Evolutionary conservation across 2,888 invertebrate species (phyloP).

Genomic region (Seladonia tumulorum): DNA sequence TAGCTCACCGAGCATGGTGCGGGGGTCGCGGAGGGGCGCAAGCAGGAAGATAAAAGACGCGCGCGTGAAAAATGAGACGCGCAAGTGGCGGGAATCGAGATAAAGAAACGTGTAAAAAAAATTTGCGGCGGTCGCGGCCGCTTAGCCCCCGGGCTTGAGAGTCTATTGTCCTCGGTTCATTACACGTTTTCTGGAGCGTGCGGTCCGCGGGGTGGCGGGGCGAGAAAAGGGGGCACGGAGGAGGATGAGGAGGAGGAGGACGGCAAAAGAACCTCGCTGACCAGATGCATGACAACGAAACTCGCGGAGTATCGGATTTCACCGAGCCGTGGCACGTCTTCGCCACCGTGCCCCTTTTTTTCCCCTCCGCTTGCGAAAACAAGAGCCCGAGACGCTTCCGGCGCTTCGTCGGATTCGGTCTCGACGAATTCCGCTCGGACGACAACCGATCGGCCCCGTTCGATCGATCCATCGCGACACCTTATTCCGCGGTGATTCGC

Average conservation of each 20-base stretch:
- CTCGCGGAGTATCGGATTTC: conserved; percentile 66
- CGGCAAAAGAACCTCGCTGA: conserved; percentile 35
- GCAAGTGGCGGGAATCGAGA: conserved; percentile 38
- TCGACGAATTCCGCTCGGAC: not conserved
- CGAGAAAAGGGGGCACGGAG: not conserved
- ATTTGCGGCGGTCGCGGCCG: conserved; percentile 39
- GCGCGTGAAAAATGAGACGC: conserved; percentile 54
- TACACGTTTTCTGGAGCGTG: conserved; percentile 51
- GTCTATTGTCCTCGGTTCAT: conserved; percentile 64
- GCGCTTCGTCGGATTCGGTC: not conserved
- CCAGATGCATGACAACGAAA: conserved; percentile 63
- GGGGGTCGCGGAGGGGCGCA: not conserved
- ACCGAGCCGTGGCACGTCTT: conserved; percentile 48
- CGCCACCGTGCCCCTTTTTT: conserved; percentile 46
- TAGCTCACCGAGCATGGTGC: not conserved
- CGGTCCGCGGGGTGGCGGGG: not conserved
- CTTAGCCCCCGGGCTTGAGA: conserved; percentile 42
- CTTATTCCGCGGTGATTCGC: not conserved
- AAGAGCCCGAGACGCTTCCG: conserved; percentile 13
- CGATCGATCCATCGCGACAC: not conserved
- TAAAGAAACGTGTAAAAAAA: conserved; percentile 45
- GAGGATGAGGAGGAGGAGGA: not conserved
- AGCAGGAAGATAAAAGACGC: conserved; percentile 36
- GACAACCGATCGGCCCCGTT: not conserved
- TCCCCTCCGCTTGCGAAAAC: not conserved